phyloP scores from a whole-genome alignment of 2,888 invertebrate genomes.

The Xestia rhomboidea region DNA sequence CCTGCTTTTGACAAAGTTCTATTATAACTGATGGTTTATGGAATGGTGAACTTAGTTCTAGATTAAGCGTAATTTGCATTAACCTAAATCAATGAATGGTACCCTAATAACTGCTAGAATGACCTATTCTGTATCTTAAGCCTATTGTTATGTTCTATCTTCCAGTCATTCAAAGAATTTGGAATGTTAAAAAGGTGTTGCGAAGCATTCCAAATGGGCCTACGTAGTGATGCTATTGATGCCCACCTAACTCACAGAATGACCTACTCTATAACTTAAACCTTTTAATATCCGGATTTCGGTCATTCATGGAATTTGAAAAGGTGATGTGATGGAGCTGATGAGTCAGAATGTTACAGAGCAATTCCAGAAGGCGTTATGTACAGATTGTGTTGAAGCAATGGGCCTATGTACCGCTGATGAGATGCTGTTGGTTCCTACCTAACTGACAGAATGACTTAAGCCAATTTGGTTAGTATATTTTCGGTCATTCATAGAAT shows the following conservation, averaged over 20 bases:
- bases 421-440: neutral
- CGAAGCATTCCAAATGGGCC: neutral
- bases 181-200: neutral
- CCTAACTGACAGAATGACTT: neutral
- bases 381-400: too few species aligned
- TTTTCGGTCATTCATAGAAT: neutral
- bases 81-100: constrained; percentile 12
- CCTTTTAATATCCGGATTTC: neutral
- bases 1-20: neutral
- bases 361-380: too few species aligned
- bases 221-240: neutral
- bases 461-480: too few species aligned
- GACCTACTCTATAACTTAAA: neutral
- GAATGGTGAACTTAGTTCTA: constrained; percentile 22
- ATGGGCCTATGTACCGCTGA: too few species aligned
- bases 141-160: neutral
- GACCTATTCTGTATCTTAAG: neutral
- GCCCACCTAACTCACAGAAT: neutral
- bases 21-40: neutral
- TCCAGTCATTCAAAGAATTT: neutral
- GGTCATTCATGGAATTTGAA: neutral
- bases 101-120: neutral
- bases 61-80: constrained; percentile 30
- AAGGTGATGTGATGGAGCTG: neutral
- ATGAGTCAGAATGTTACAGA: neutral